These are phyloP conservation scores for Megaptera novaeangliae DNA, from an alignment of 2,113 vertebrate genomes.

Conservation along the genomic window DNA sequence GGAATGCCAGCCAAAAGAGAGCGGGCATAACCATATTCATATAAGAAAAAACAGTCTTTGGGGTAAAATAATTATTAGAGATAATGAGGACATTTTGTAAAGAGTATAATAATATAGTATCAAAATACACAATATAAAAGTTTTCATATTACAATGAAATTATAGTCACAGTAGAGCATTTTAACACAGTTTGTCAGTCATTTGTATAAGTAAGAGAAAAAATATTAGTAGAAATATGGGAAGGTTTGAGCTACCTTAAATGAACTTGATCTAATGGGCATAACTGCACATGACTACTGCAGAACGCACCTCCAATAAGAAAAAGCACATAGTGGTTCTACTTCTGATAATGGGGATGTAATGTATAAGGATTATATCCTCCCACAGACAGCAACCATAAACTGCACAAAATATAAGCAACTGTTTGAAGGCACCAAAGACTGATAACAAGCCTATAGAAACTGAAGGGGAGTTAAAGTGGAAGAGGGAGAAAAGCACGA, in stretches of 20 bases:
- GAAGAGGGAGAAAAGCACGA: not conserved
- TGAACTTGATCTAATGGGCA: not conserved
- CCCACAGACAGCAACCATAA: not conserved
- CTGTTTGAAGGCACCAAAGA: not conserved
- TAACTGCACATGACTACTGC: not conserved
- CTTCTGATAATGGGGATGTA: not conserved
- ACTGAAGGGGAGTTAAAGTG: not conserved
- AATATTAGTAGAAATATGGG: not conserved
- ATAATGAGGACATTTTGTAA: not conserved
- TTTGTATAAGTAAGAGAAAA: not conserved
- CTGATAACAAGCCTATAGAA: not conserved
- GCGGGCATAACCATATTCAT: not conserved
- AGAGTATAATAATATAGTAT: not conserved
- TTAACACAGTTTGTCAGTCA: not conserved
- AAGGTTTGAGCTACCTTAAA: not conserved
- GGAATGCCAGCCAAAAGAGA: not conserved
- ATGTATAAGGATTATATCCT: not conserved
- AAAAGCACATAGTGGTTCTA: not conserved
- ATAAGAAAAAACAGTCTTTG: not conserved
- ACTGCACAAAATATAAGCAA: not conserved
- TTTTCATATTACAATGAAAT: not conserved
- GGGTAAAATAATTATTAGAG: not conserved
- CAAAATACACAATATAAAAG: not conserved
- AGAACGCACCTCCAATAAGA: not conserved
- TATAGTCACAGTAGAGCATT: not conserved